Conservation (phyloP, 2,888 invertebrate genomes). For the Patella pellucida region DNA sequence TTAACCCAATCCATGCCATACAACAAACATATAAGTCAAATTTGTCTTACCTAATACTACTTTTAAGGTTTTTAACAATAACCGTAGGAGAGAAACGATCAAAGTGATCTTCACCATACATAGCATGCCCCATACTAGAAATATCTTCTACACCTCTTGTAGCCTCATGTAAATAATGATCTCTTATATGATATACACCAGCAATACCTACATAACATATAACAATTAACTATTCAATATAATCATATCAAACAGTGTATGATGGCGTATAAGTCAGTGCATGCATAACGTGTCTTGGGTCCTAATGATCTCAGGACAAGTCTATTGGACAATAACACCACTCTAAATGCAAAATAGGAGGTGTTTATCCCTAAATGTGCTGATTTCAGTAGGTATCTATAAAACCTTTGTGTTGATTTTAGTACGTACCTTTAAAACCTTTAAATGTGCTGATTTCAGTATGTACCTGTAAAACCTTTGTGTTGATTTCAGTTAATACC, state of each 20-base stretch:
- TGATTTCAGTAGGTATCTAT: background rate
- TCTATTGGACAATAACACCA: too few relatives aligned
- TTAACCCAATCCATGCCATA: too few relatives aligned
- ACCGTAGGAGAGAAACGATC: conserved; percentile 63
- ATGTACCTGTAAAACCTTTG: too few relatives aligned
- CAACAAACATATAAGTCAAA: background rate
- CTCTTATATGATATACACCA: conserved; percentile 68
- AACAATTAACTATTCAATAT: too few relatives aligned
- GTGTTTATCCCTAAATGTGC: too few relatives aligned
- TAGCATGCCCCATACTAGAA: conserved; percentile 63
- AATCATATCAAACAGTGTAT: too few relatives aligned
- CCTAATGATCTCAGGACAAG: too few relatives aligned
- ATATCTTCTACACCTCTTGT: conserved; percentile 63
- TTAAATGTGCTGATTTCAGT: conserved; percentile 31
- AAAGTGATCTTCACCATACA: conserved; percentile 67
- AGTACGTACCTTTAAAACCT: too few relatives aligned
- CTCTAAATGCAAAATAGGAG: too few relatives aligned
- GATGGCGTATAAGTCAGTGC: too few relatives aligned
- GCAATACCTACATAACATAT: conserved; percentile 56
- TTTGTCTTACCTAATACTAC: conserved; percentile 48
- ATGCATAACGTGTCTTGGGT: too few relatives aligned
- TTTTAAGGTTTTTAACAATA: conserved; percentile 50
- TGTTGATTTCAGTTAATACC: too few relatives aligned
- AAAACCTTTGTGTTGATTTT: background rate
- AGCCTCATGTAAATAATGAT: conserved; percentile 64